phyloP scores from a whole-genome alignment of 2,113 vertebrate species.

The Callospermophilus lateralis region DNA sequence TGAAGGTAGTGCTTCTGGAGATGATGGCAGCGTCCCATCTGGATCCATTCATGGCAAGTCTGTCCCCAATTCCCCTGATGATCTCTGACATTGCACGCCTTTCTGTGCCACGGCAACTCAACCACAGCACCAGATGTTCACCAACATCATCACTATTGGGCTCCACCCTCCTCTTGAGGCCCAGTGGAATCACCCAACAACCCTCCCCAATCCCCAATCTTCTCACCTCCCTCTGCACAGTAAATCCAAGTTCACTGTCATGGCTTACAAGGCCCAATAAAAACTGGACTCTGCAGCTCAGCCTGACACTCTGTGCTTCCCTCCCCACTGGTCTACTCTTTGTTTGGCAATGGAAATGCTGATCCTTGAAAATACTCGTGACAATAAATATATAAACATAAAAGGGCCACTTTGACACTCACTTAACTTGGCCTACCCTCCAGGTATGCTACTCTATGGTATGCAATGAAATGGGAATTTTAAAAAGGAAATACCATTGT shows the following conservation, averaged over 20 bases:
- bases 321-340: background rate
- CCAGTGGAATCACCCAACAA: background rate
- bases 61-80: background rate
- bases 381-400: constrained; percentile 34
- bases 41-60: background rate
- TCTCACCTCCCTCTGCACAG: background rate
- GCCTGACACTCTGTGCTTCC: background rate
- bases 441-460: background rate
- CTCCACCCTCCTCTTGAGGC: background rate
- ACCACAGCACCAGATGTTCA: background rate
- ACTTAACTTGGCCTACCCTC: background rate
- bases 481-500: background rate
- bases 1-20: background rate
- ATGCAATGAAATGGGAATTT: background rate
- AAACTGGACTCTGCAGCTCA: background rate
- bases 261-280: background rate
- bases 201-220: background rate
- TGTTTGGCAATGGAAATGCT: background rate
- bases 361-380: constrained; percentile 40
- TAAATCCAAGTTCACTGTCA: background rate
- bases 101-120: background rate
- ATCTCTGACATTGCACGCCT: background rate
- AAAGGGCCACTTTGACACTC: background rate
- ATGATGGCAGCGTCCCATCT: background rate
- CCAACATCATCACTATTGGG: background rate